These are phyloP conservation scores for Lasiommata megera DNA, from an alignment of 2,888 invertebrate genomes.

Conservation along the genomic window DNA sequence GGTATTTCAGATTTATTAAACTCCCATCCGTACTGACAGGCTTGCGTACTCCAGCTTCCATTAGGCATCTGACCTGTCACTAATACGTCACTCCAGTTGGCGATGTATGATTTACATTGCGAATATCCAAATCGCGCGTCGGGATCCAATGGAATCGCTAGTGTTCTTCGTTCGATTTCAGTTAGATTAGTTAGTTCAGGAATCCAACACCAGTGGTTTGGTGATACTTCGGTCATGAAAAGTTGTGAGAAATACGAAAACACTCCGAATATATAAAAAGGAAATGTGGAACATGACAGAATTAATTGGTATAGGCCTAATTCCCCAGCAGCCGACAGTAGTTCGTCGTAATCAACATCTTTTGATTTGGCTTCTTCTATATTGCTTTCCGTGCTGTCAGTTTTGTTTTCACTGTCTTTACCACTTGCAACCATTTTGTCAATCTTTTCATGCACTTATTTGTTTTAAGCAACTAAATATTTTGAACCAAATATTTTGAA, in stretches of 20 bases:
- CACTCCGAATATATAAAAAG: constrained; percentile 56
- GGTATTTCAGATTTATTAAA: constrained; percentile 61
- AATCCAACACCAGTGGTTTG: constrained; percentile 61
- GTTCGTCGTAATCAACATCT: constrained; percentile 50
- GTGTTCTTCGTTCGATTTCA: constrained; percentile 44
- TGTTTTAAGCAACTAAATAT: neutral
- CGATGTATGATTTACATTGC: constrained; percentile 50
- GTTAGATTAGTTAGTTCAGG: constrained; percentile 57
- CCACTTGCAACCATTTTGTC: neutral
- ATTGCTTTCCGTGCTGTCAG: neutral
- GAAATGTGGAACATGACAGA: constrained; percentile 49
- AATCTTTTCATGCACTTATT: neutral
- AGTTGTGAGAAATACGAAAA: constrained; percentile 56
- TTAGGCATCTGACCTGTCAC: constrained; percentile 39
- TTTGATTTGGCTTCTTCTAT: constrained; percentile 9
- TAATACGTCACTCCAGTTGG: constrained; percentile 56
- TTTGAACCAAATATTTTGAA: neutral
- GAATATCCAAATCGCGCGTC: constrained; percentile 52
- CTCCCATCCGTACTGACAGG: constrained; percentile 61
- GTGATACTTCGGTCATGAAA: constrained; percentile 57
- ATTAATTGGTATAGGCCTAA: constrained; percentile 55
- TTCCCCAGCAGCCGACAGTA: constrained; percentile 56
- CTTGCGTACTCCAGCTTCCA: constrained; percentile 42
- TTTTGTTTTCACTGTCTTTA: neutral
- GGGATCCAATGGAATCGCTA: constrained; percentile 51